Evolutionary conservation across 2,113 vertebrate species (phyloP).

Genomic region (Equus quagga): DNA sequence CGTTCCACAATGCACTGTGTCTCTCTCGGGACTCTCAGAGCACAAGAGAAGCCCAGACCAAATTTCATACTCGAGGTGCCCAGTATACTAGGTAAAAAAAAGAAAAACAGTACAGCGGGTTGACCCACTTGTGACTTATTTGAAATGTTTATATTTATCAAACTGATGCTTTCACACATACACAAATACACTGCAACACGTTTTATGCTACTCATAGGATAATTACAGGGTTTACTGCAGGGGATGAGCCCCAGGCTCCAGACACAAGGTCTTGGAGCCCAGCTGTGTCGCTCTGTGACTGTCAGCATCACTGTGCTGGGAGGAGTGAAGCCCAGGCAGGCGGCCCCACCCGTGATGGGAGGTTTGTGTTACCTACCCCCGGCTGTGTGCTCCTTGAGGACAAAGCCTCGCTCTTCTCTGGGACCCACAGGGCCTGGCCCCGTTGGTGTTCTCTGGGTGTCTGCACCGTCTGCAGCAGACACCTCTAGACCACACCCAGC

Average conservation of each 20-base stretch:
- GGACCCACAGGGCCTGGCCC: background rate
- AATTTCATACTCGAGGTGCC: background rate
- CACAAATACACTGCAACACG: background rate
- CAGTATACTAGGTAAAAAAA: background rate
- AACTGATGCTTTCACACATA: background rate
- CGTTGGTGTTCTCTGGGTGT: rapidly evolving
- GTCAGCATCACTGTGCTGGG: background rate
- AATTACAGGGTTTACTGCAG: background rate
- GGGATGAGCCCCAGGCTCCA: background rate
- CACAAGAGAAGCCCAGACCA: background rate
- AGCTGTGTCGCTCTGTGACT: background rate
- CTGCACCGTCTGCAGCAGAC: background rate
- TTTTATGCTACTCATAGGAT: background rate
- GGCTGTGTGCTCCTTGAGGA: background rate
- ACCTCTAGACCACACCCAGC: background rate
- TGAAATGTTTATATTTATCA: background rate
- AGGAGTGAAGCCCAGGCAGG: rapidly evolving
- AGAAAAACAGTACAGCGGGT: background rate
- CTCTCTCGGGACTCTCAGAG: background rate
- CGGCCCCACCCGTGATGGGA: rapidly evolving
- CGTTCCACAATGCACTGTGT: no score
- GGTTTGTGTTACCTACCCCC: background rate
- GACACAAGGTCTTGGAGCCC: background rate
- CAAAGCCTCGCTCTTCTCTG: background rate
- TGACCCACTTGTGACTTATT: background rate